Conservation (phyloP, 2,888 invertebrate genomes). For the Eilema caniola region DNA sequence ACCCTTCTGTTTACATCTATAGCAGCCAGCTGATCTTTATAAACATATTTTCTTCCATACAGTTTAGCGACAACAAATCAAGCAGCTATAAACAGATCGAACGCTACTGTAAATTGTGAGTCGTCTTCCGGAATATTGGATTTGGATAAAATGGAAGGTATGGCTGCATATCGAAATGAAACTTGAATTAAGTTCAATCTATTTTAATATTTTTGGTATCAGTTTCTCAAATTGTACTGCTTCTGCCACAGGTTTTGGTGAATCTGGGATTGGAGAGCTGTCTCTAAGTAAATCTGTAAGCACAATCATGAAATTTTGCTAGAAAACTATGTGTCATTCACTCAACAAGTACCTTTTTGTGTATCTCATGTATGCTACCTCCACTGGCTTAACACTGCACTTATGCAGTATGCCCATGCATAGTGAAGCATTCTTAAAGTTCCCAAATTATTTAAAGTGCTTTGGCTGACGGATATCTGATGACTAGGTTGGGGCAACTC, state of each 20-base stretch:
- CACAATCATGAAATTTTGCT: constrained; percentile 24
- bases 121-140: constrained; percentile 80
- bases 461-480: too few species aligned
- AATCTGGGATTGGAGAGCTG: constrained; percentile 64
- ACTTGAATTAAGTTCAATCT: not conserved
- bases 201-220: not conserved
- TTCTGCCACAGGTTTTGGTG: constrained; percentile 70
- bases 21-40: constrained; percentile 43
- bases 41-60: constrained; percentile 45
- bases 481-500: too few species aligned
- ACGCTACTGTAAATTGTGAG: constrained; percentile 54
- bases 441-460: too few species aligned
- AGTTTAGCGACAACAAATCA: constrained; percentile 52
- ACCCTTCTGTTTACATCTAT: not conserved
- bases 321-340: not conserved
- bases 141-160: constrained; percentile 77
- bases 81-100: constrained; percentile 35
- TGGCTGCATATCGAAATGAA: not conserved
- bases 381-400: too few species aligned
- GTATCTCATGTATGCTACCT: not conserved
- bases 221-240: not conserved
- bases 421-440: too few species aligned
- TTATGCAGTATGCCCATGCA: too few species aligned
- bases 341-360: not conserved
- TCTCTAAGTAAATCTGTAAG: constrained; percentile 76